Percentiles rank a stretch among this genome's conserved stretches.
These are phyloP conservation scores for Yoshiicerus persimilis DNA, from an alignment of 1,140 invertebrate species.

Conservation along the genomic window DNA sequence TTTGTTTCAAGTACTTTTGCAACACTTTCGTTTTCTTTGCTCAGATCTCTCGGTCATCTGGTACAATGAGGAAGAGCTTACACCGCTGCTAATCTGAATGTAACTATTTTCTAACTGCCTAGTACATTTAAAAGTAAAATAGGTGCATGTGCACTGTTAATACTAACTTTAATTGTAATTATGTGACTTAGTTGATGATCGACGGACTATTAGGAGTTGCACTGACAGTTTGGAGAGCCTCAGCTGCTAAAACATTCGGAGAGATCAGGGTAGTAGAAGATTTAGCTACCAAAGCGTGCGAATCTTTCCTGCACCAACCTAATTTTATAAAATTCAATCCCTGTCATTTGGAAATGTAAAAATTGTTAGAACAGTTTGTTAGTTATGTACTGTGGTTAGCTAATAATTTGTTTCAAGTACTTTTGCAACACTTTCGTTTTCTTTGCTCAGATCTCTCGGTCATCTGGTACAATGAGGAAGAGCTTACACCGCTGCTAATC, in stretches of 20 bases:
- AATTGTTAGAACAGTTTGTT: too few species aligned
- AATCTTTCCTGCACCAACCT: constrained; percentile 42
- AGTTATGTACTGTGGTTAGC: too few species aligned
- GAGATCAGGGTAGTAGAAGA: constrained; percentile 47
- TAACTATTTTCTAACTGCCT: constrained; percentile 10
- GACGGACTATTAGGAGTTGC: constrained; percentile 44
- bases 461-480: constrained; percentile 44
- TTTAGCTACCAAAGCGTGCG: constrained; percentile 42
- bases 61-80: constrained; percentile 45
- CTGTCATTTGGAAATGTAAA: constrained; percentile 37
- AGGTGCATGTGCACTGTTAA: too few species aligned
- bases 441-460: constrained; percentile 34
- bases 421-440: too few species aligned
- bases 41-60: constrained; percentile 40
- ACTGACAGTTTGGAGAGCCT: constrained; percentile 45
- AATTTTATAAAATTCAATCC: constrained; percentile 48
- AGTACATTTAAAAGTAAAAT: too few species aligned
- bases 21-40: not conserved
- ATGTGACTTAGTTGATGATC: constrained; percentile 42
- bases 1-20: too few species aligned
- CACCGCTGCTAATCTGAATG: constrained; percentile 39
- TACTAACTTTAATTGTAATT: too few species aligned
- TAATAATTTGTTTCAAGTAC: too few species aligned
- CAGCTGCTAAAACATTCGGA: constrained; percentile 46
- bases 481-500: constrained; percentile 38